Base-by-base conservation (phyloP, 1,140 invertebrate species). In the Piezodorus guildinii region DNA sequence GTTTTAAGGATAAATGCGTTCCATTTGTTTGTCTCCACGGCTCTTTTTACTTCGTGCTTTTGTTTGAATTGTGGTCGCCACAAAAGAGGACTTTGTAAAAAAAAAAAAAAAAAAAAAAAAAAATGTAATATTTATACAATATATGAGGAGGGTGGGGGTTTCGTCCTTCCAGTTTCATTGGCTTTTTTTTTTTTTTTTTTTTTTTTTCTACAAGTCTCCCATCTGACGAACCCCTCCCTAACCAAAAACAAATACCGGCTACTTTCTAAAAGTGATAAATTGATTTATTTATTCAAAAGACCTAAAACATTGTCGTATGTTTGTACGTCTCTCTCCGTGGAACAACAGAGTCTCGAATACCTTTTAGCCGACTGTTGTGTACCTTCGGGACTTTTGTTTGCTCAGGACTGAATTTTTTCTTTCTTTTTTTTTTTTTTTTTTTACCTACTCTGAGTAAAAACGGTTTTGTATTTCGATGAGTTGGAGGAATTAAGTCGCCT, bases 221-320 rank as follows among this genome's bases (percentile, higher is more conserved):
- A 56, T 56, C 52, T 56, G 52, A 56, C 52, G 23, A 56, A 25
- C 52, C 21, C 52, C 52, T 25, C 6, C 21, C 17, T 23, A 8
- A 23, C 19, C 16, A 1, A 58, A 63, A 63, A 19, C 62, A 63
- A 63, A 63, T 30, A 63, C 51, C 3, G 59, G 60, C 16, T 49
- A 62, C 60, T 46, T 49, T 63, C 34, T 63, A 58, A 58, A 63
- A 63, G 51, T 58, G 62, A 63, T 63, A 63, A 63, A 63, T 63
- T 63, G 62, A 63, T 63, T 63, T 63, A 63, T 63, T 63, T 63
- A 63, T 58, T 63, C 34, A 63, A 63, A 63, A 63, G 62, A 63
- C 6, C 62, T 46, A 59, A 63, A 63, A 63, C 62, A 63, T 56
- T 63, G 62, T 63, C 62, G 62, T 63, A 39, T 39, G 46, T 63